Percentiles rank a stretch among this genome's conserved stretches.
phyloP scores from a whole-genome alignment of 2,113 vertebrate species.

The Malurus melanocephalus region DNA sequence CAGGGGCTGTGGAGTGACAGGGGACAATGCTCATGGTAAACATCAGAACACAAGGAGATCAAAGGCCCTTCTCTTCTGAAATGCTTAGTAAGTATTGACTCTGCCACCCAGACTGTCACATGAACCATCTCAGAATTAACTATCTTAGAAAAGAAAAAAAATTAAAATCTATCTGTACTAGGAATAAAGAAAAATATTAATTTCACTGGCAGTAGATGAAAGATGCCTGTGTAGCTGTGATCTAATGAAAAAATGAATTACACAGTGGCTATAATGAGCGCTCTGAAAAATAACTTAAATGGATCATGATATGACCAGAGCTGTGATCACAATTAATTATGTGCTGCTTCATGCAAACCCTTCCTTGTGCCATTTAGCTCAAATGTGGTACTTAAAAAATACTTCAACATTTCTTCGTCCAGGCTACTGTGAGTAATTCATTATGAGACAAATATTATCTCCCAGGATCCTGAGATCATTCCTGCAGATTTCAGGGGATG shows the following conservation, averaged over 20 bases:
- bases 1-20: background rate
- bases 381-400: constrained; percentile 56
- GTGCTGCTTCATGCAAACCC: constrained; percentile 41
- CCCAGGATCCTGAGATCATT: background rate
- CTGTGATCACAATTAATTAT: constrained; percentile 66
- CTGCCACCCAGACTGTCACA: constrained; percentile 40
- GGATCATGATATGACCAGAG: constrained; percentile 48
- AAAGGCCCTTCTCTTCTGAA: constrained; percentile 23
- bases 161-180: constrained; percentile 44
- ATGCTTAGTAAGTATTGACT: constrained; percentile 14
- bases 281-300: constrained; percentile 70
- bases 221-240: constrained; percentile 63
- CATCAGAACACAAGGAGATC: constrained; percentile 25
- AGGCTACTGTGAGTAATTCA: constrained; percentile 37
- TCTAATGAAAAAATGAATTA: constrained; percentile 73
- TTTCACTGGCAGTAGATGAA: constrained; percentile 72
- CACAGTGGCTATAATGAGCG: constrained; percentile 62
- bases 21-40: constrained; percentile 11
- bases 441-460: background rate
- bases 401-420: constrained; percentile 57
- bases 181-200: constrained; percentile 70
- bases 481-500: background rate
- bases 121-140: constrained; percentile 59
- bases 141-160: constrained; percentile 31
- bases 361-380: constrained; percentile 42